Percentiles rank a stretch among this genome's conserved stretches.
Evolutionary conservation across 2,113 vertebrate genomes (phyloP).

Genomic region (Talpa occidentalis): DNA sequence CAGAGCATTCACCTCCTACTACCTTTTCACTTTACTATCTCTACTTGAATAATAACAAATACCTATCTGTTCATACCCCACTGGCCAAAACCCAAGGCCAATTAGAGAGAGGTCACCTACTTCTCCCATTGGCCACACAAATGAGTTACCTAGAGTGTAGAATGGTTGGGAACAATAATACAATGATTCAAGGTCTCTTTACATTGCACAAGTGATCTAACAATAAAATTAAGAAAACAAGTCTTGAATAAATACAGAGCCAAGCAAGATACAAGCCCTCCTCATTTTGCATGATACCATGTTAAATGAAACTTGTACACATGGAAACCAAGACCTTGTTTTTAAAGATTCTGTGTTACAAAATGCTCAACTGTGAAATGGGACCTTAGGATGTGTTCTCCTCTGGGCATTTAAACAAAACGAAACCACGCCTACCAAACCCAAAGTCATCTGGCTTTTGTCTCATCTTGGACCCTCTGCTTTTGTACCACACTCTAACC

Average conservation of each 20-base stretch:
- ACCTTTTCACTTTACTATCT: neutral
- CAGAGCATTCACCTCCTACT: neutral
- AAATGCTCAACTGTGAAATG: neutral
- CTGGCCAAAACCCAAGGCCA: neutral
- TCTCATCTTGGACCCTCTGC: neutral
- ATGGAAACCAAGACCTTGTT: neutral
- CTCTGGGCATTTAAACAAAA: neutral
- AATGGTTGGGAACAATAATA: neutral
- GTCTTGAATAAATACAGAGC: neutral
- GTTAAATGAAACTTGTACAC: neutral
- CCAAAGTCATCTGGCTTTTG: neutral
- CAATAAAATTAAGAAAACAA: conserved; percentile 37
- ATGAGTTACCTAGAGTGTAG: neutral
- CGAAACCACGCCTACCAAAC: neutral
- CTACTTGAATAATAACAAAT: neutral
- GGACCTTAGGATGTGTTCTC: neutral
- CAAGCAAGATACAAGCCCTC: neutral
- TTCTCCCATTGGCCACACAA: neutral
- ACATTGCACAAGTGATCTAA: neutral
- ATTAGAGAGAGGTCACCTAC: neutral
- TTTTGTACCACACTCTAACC: neutral
- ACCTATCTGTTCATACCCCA: neutral
- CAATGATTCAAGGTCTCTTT: neutral
- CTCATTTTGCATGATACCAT: neutral
- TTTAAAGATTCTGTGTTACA: neutral